Conservation (phyloP, 2,888 invertebrate genomes). For the Plebejus anna region DNA sequence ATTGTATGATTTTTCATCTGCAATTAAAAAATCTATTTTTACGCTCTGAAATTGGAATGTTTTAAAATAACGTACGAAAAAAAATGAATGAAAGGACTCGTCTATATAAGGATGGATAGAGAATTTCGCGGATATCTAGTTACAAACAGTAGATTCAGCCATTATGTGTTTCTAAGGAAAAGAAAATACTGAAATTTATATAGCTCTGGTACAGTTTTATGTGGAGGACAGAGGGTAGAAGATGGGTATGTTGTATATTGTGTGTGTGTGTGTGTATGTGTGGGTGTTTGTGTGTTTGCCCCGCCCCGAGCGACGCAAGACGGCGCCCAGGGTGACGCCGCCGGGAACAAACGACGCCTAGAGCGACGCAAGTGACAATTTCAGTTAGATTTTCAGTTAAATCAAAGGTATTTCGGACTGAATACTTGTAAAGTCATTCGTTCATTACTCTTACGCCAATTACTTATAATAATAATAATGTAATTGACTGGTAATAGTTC, state of each 20-base stretch:
- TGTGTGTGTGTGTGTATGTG: conserved; percentile 39
- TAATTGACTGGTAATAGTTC: no score
- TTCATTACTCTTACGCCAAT: background rate
- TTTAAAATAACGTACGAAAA: background rate
- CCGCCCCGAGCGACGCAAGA: conserved; percentile 64
- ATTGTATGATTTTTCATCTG: no score
- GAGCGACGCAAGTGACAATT: conserved; percentile 46
- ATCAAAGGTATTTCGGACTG: background rate
- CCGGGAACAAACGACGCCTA: conserved; percentile 42
- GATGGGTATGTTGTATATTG: conserved; percentile 16
- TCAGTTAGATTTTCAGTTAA: conserved; percentile 19
- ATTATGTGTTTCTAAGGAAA: conserved; percentile 17
- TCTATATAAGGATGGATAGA: background rate
- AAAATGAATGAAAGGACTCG: background rate
- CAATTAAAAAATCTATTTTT: background rate
- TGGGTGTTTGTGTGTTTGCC: conserved; percentile 49
- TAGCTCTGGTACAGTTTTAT: conserved; percentile 33
- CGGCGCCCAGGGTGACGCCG: conserved; percentile 61
- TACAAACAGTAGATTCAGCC: conserved; percentile 14
- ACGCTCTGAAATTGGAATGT: background rate
- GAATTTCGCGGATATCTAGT: conserved; percentile 5
- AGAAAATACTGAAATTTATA: conserved; percentile 10
- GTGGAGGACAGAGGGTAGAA: conserved; percentile 32
- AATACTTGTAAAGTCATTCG: background rate
- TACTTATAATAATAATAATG: background rate